Evolutionary conservation across 2,113 vertebrate species (phyloP), one percentile per base, ranked within the genome.

Genomic region (Melanotaenia duboulayi): DNA sequence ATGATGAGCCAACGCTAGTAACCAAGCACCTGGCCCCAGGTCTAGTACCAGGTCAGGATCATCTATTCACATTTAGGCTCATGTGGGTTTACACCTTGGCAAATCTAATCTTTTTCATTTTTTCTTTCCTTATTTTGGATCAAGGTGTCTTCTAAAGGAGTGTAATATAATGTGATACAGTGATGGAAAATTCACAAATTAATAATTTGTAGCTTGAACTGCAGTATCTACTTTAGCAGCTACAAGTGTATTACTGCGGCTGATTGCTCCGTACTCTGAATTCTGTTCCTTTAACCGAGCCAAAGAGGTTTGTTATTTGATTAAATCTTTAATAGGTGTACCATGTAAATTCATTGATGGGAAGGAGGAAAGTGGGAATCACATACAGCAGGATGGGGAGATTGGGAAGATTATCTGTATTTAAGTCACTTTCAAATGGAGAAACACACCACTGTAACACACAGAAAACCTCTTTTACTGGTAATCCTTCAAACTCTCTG

Each of bases 401-500:
- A 3, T 35, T 35, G 35, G 35, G 28, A 40, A 42, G 42, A 62
- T 25, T 35, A 54, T 65, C 17, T 61, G 49, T 56, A 51, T 78
- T 71, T 61, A 32, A 42, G 65, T 48, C 6, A 37, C 64, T 76
- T 76, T 71, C 11, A 16, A 16, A 37, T 68, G 78, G 42, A 62
- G 50, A 84, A 80, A 59, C 24, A n/a, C 51, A 49, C 64, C 4
- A 16, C 32, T 44, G 35, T 46, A 8, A 58, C 66, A 58, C 32
- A 28, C 39, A 37, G 14, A 70, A 44, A 44, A 20, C 8, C n/a
- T 16, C 23, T 79, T 76, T 74, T 64, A 68, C 37, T 24, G 25
- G 76, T 80, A 74, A 83, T 83, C 56, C 65, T 62, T 87, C 75
- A 81, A 82, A 85, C 65, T 79, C 65, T 28, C 65, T 13, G 13